Conservation (phyloP, 2,888 invertebrate genomes). For the Papilio elwesi region DNA sequence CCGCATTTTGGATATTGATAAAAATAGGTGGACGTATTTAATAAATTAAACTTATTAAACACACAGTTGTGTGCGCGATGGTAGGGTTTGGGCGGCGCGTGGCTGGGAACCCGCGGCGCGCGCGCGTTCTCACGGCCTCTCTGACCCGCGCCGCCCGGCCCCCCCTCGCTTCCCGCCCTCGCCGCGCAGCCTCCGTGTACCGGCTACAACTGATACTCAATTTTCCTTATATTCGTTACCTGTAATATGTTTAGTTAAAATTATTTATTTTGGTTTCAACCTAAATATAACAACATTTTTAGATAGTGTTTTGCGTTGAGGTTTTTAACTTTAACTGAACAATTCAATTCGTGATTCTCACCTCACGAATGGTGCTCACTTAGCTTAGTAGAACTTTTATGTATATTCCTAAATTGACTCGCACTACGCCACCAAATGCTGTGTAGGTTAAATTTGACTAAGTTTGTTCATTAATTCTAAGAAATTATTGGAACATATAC, state of each 20-base stretch:
- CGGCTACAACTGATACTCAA: constrained; percentile 34
- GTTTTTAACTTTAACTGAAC: neutral
- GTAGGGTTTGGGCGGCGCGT: constrained; percentile 75
- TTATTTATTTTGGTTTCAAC: neutral
- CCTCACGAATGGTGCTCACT: no score
- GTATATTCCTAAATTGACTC: no score
- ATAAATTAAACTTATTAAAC: constrained; percentile 21
- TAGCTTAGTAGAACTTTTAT: no score
- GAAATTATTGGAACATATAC: no score
- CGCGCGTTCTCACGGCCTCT: constrained; percentile 82
- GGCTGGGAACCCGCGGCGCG: constrained; percentile 82
- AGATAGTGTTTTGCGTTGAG: neutral
- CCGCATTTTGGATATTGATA: no score
- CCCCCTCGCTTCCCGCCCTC: constrained; percentile 46
- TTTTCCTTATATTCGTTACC: constrained; percentile 13
- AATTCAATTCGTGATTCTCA: no score
- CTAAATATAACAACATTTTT: neutral
- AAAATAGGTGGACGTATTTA: neutral
- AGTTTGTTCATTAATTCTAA: no score
- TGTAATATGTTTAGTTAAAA: neutral
- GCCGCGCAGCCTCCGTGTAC: constrained; percentile 38
- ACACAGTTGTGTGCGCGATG: constrained; percentile 39
- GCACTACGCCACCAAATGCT: no score
- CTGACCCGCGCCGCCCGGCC: constrained; percentile 65
- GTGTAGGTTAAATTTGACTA: no score